These are phyloP conservation scores for Trachymyrmex cornetzi DNA, from an alignment of 1,140 invertebrate genomes.

Conservation along the genomic window DNA sequence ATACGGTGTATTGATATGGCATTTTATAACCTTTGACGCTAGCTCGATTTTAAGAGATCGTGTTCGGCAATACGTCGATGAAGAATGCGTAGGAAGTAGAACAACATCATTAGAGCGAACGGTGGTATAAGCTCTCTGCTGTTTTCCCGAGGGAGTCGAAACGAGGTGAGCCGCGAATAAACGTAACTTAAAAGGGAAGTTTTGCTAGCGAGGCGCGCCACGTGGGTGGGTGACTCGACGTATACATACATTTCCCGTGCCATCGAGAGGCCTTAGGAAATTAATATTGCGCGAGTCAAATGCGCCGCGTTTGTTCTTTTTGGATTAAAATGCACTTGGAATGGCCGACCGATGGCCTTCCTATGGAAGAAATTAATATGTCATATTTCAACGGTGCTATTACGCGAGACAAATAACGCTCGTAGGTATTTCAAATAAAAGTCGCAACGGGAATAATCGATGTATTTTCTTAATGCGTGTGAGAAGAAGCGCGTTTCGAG, in stretches of 20 bases:
- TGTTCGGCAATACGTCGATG: conserved; percentile 43
- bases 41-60: conserved; percentile 44
- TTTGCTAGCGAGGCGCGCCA: conserved; percentile 48
- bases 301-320: conserved; percentile 26
- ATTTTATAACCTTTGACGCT: conserved; percentile 43
- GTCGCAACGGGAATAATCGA: neutral
- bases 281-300: conserved; percentile 53
- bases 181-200: conserved; percentile 63
- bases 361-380: conserved; percentile 30
- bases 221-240: conserved; percentile 38
- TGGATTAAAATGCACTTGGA: conserved; percentile 27
- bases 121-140: conserved; percentile 40
- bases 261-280: conserved; percentile 40
- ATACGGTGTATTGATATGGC: conserved; percentile 5
- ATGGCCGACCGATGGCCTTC: conserved; percentile 11
- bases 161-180: conserved; percentile 62
- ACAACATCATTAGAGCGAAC: conserved; percentile 59
- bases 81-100: conserved; percentile 56
- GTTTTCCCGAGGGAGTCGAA: conserved; percentile 53
- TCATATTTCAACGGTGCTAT: neutral
- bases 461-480: conserved; percentile 5
- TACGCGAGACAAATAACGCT: conserved; percentile 37
- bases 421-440: conserved; percentile 8
- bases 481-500: neutral
- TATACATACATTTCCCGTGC: conserved; percentile 32